Conservation (phyloP, 2,113 vertebrate species). For the Xiphias gladius region DNA sequence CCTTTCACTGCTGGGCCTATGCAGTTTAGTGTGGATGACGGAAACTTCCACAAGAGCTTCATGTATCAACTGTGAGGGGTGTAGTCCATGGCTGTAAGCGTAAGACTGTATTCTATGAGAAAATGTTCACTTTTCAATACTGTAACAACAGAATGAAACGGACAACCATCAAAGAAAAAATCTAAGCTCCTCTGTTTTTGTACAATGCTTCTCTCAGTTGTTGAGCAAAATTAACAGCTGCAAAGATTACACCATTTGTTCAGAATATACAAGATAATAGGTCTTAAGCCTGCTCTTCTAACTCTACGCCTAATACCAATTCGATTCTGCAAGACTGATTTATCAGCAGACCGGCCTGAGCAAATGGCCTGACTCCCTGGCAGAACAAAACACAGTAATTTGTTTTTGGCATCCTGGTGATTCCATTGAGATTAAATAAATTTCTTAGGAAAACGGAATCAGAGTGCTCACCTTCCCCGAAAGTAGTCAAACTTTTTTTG, state of each 20-base stretch:
- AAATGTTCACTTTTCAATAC: background rate
- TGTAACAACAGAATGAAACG: conserved; percentile 14
- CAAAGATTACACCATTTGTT: conserved; percentile 32
- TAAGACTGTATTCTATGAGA: conserved; percentile 5
- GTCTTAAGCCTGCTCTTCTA: background rate
- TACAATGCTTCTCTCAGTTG: conserved; percentile 18
- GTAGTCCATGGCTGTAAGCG: conserved; percentile 15
- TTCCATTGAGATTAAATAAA: conserved; percentile 24
- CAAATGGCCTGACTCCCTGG: conserved; percentile 29
- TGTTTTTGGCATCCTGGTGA: conserved; percentile 48
- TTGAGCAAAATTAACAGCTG: conserved; percentile 28
- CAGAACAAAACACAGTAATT: conserved; percentile 54
- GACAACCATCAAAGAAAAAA: background rate
- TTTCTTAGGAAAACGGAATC: conserved; percentile 16
- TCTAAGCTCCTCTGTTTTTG: background rate
- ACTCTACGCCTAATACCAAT: conserved; percentile 14
- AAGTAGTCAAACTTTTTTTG: conserved; percentile 5
- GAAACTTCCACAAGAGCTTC: conserved; percentile 22
- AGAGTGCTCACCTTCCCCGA: conserved; percentile 5
- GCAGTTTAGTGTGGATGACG: conserved; percentile 34
- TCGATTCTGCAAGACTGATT: conserved; percentile 16
- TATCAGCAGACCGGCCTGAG: conserved; percentile 28
- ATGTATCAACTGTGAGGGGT: conserved; percentile 23
- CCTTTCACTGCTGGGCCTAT: conserved; percentile 37
- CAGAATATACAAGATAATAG: conserved; percentile 37